phyloP scores from a whole-genome alignment of 1,140 invertebrate species.

The Cepaea nemoralis region DNA sequence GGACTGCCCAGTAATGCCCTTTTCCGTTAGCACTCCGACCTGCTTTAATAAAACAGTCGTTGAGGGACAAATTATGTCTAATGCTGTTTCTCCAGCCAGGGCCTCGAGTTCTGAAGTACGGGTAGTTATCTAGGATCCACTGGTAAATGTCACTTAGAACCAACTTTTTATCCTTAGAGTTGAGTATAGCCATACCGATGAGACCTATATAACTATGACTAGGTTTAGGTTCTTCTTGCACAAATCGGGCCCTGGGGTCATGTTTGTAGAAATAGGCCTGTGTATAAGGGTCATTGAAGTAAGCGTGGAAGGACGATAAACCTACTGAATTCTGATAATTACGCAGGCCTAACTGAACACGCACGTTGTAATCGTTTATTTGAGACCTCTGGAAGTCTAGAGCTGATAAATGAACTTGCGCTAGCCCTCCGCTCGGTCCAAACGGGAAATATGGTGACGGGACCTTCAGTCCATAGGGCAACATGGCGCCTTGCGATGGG shows the following conservation, averaged over 20 bases:
- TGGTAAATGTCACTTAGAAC: conserved; percentile 98
- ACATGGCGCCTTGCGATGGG: conserved; percentile 51
- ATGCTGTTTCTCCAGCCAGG: conserved; percentile 99
- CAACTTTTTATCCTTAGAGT: conserved; percentile 91
- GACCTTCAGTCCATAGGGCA: conserved; percentile 61
- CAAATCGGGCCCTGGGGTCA: conserved; percentile 62
- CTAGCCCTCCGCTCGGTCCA: conserved; percentile 40
- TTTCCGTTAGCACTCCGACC: conserved; percentile 92
- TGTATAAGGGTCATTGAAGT: conserved; percentile 57
- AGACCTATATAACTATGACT: conserved; percentile 93
- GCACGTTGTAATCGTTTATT: conserved; percentile 61
- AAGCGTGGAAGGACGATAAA: conserved; percentile 56
- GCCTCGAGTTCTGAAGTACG: conserved; percentile 93
- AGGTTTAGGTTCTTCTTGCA: conserved; percentile 86
- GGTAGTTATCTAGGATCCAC: conserved; percentile 96
- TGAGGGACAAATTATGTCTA: conserved; percentile 95
- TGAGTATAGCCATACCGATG: conserved; percentile 92
- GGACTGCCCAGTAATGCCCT: conserved; percentile 97
- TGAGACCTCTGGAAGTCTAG: conserved; percentile 65
- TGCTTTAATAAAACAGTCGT: conserved; percentile 98
- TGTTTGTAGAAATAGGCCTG: conserved; percentile 66
- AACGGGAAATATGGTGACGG: conserved; percentile 59
- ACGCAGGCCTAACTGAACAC: conserved; percentile 60
- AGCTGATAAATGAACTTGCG: conserved; percentile 44
- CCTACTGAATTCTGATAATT: conserved; percentile 55